These are phyloP conservation scores for Pterocles orientalis DNA, from an alignment of 2,113 vertebrate genomes.

Conservation along the genomic window DNA sequence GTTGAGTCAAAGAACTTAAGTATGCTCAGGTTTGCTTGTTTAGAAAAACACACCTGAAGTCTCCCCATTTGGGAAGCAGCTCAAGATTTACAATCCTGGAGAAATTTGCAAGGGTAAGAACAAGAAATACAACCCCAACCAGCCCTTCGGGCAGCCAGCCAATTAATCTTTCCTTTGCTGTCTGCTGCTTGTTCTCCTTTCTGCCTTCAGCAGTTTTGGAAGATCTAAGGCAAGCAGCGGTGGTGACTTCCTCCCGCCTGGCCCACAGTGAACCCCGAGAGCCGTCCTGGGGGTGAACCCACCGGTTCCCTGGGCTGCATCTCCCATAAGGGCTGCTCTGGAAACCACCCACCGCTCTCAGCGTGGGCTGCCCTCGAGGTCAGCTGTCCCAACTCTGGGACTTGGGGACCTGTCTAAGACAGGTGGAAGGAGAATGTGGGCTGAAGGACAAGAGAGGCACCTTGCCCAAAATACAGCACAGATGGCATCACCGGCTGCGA, in stretches of 20 bases:
- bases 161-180: constrained; percentile 66
- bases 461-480: background rate
- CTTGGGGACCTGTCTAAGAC: background rate
- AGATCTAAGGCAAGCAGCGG: constrained; percentile 45
- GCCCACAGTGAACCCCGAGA: constrained; percentile 47
- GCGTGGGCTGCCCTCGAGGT: fast-evolving
- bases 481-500: fast-evolving
- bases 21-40: constrained; percentile 49
- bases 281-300: background rate
- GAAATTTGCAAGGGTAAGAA: constrained; percentile 57
- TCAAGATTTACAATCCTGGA: constrained; percentile 64
- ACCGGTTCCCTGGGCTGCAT: background rate
- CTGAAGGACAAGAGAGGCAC: background rate
- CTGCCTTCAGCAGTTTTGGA: constrained; percentile 57
- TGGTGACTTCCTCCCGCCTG: constrained; percentile 17
- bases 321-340: background rate
- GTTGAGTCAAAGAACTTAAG: constrained; percentile 53
- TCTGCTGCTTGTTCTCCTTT: constrained; percentile 52
- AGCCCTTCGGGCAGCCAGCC: constrained; percentile 39
- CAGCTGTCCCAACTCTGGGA: background rate
- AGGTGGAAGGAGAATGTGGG: background rate
- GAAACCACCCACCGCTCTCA: background rate
- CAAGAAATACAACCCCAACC: constrained; percentile 67
- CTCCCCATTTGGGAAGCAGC: constrained; percentile 53
- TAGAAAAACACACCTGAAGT: constrained; percentile 62